Evolutionary conservation across 1,140 invertebrate genomes (phyloP).

Genomic region (Anthonomus grandis): DNA sequence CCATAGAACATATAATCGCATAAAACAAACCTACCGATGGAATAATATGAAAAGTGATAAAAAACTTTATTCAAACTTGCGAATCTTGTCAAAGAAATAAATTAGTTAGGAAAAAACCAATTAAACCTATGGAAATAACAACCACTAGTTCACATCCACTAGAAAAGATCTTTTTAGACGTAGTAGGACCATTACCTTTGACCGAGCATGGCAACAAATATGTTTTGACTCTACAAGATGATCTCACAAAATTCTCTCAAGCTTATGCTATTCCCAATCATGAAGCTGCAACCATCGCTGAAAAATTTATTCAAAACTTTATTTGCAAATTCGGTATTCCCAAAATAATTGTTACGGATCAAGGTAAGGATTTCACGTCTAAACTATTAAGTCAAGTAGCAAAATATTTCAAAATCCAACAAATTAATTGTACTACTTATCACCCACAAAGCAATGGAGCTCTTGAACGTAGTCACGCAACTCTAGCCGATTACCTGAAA

Average conservation of each 20-base stretch:
- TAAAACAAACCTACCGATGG: slow-evolving; percentile 30
- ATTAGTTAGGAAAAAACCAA: slow-evolving; percentile 28
- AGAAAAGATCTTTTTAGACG: slow-evolving; percentile 13
- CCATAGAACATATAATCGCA: slow-evolving; percentile 8
- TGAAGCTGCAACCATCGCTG: slow-evolving; percentile 40
- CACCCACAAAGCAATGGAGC: slow-evolving; percentile 43
- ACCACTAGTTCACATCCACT: slow-evolving; percentile 31
- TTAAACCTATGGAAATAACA: slow-evolving; percentile 36
- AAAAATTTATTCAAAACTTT: slow-evolving; percentile 31
- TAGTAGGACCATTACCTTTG: slow-evolving; percentile 21
- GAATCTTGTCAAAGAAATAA: slow-evolving; percentile 44
- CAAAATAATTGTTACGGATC: slow-evolving; percentile 34
- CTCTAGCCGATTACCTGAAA: slow-evolving; percentile 47
- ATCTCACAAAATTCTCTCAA: slow-evolving; percentile 46
- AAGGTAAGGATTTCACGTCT: slow-evolving; percentile 41
- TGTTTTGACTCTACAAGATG: slow-evolving; percentile 46
- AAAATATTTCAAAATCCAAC: slow-evolving; percentile 39
- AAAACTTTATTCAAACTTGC: slow-evolving; percentile 42
- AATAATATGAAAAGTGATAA: slow-evolving; percentile 35
- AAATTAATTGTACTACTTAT: slow-evolving; percentile 30
- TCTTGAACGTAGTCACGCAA: slow-evolving; percentile 45
- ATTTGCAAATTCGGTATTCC: slow-evolving; percentile 37
- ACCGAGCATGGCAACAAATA: slow-evolving; percentile 17
- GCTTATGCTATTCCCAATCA: slow-evolving; percentile 43
- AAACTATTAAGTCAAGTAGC: slow-evolving; percentile 38